Evolutionary conservation across 92 coral and sea anemone genomes (phyloP).

Genomic region (Palythoa caribaeorum): DNA sequence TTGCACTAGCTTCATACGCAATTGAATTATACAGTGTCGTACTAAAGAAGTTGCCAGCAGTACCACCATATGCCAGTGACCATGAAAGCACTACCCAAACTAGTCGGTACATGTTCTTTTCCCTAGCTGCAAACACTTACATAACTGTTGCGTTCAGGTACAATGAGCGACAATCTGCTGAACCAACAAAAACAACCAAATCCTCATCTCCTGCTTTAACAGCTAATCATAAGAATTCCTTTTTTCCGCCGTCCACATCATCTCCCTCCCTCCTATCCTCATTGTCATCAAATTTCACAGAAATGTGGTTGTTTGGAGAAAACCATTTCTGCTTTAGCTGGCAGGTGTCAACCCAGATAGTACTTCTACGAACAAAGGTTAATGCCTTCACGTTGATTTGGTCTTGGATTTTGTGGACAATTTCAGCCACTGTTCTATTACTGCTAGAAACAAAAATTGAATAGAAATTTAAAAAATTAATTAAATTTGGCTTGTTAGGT

Average conservation of each 20-base stretch:
- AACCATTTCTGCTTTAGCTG: constrained; percentile 10
- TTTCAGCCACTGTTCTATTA: not conserved
- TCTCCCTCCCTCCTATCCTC: constrained; percentile 22
- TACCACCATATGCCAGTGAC: constrained; percentile 62
- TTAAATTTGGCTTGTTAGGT: not conserved
- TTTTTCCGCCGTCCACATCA: constrained; percentile 46
- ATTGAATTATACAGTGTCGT: constrained; percentile 47
- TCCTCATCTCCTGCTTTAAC: constrained; percentile 69
- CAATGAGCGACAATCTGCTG: constrained; percentile 16
- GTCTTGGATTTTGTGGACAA: constrained; percentile 6
- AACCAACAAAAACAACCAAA: constrained; percentile 45
- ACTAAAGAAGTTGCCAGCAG: constrained; percentile 56
- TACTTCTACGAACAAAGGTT: constrained; percentile 17
- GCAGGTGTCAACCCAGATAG: constrained; percentile 7
- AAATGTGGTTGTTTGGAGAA: not conserved
- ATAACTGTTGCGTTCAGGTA: constrained; percentile 13
- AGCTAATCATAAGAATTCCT: constrained; percentile 61
- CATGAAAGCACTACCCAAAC: constrained; percentile 43
- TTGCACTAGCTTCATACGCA: constrained; percentile 27
- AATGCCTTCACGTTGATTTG: not conserved
- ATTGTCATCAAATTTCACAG: constrained; percentile 16
- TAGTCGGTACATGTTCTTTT: constrained; percentile 54
- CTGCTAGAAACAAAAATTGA: constrained; percentile 4
- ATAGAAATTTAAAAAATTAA: not conserved
- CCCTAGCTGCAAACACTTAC: constrained; percentile 36